Evolutionary conservation across 2,113 vertebrate genomes (phyloP).

Genomic region (Oreotragus oreotragus): DNA sequence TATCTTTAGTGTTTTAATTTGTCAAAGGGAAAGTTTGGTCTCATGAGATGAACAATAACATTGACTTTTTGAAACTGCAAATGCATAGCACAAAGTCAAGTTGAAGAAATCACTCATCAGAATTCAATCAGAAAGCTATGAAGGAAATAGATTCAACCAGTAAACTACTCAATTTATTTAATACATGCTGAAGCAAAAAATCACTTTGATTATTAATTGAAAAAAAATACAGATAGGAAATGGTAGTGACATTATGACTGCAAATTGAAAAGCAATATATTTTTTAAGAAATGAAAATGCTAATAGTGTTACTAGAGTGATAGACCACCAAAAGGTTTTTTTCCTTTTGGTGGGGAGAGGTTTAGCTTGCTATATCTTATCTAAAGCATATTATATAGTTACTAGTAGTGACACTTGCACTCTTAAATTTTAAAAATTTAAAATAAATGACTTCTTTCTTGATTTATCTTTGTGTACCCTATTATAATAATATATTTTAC

Average conservation of each 20-base stretch:
- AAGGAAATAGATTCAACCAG: conserved; percentile 43
- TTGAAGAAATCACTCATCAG: neutral
- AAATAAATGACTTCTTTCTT: conserved; percentile 18
- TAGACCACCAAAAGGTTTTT: neutral
- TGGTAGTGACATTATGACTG: neutral
- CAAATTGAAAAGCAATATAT: neutral
- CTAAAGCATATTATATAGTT: neutral
- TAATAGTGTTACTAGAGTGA: neutral
- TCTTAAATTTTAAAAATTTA: neutral
- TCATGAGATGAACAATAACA: neutral
- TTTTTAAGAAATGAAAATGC: neutral
- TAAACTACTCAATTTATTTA: conserved; percentile 56
- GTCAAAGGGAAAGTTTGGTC: neutral
- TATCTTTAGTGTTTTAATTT: conserved; percentile 32
- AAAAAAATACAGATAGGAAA: neutral
- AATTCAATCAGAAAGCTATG: conserved; percentile 47
- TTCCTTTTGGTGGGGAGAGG: neutral
- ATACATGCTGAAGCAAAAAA: conserved; percentile 43
- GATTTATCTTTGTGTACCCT: conserved; percentile 51
- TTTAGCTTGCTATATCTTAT: neutral
- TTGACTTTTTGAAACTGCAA: neutral
- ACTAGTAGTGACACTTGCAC: neutral
- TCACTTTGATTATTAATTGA: conserved; percentile 39
- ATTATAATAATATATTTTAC: neutral
- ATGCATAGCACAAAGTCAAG: neutral